These are phyloP conservation scores for Eunapius fragilis DNA, from an alignment of 37 sponge, comb jelly and placozoan species.

Conservation along the genomic window DNA sequence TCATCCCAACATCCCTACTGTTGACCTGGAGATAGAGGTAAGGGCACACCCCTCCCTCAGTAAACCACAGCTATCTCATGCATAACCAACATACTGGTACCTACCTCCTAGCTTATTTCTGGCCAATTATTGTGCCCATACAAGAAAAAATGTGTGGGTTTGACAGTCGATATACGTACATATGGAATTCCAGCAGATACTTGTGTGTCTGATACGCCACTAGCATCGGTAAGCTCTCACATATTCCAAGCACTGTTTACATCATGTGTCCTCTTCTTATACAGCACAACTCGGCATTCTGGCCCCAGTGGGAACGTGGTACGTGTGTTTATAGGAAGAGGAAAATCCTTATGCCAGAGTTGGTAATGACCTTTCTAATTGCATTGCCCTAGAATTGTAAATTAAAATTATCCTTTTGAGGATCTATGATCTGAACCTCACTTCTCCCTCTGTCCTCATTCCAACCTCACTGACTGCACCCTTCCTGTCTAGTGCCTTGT, in stretches of 20 bases:
- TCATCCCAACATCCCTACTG: conserved; percentile 36
- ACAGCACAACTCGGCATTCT: conserved; percentile 2
- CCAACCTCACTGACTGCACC: not conserved
- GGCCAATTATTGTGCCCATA: conserved; percentile 51
- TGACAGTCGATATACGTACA: conserved; percentile 44
- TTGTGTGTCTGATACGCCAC: conserved; percentile 2
- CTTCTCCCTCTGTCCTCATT: not conserved
- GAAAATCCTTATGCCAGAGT: conserved; percentile 52
- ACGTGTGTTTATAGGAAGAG: conserved; percentile 2
- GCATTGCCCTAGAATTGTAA: not conserved
- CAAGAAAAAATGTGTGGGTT: conserved; percentile 31
- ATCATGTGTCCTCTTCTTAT: not conserved
- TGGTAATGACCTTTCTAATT: not conserved
- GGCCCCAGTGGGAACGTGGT: conserved; percentile 43
- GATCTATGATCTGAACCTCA: not conserved
- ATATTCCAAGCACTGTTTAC: not conserved
- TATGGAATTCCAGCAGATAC: conserved; percentile 59
- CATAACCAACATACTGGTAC: too few relatives aligned
- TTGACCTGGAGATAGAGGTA: conserved; percentile 68
- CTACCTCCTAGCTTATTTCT: conserved; percentile 54
- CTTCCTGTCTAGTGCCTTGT: conserved; percentile 38
- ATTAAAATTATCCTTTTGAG: too few relatives aligned
- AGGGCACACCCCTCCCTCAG: not conserved
- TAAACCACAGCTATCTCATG: too few relatives aligned
- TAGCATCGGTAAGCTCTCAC: conserved; percentile 21